phyloP scores from a whole-genome alignment of 2,113 vertebrate species.

The Ivindomyrus marchei region DNA sequence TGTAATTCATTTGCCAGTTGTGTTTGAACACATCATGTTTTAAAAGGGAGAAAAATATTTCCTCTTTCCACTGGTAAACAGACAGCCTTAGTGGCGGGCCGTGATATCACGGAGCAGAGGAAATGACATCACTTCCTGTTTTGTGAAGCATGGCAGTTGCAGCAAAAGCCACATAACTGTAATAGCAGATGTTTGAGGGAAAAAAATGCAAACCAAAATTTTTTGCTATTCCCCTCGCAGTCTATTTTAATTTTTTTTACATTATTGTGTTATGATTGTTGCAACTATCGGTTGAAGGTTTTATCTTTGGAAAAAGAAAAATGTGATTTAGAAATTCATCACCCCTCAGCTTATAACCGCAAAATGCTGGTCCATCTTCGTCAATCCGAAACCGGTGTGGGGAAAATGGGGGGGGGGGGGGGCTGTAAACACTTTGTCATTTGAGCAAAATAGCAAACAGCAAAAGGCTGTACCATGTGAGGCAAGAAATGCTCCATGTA shows the following conservation, averaged over 20 bases:
- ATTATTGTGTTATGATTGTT: neutral
- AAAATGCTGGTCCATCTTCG: neutral
- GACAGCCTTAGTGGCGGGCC: constrained; percentile 6
- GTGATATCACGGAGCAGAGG: constrained; percentile 29
- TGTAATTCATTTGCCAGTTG: neutral
- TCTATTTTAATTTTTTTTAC: neutral
- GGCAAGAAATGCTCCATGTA: neutral
- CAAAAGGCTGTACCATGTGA: neutral
- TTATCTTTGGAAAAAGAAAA: neutral
- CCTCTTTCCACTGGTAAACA: constrained; percentile 21
- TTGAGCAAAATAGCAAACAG: neutral
- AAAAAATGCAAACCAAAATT: neutral
- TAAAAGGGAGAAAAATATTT: constrained; percentile 6
- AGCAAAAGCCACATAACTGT: neutral
- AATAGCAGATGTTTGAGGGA: neutral
- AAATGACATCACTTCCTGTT: constrained; percentile 27
- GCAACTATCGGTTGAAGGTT: neutral
- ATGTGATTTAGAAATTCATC: neutral
- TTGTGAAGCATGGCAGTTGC: constrained; percentile 3
- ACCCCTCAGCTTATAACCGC: neutral
- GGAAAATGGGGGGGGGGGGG: neutral
- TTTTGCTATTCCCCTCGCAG: neutral
- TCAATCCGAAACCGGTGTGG: neutral
- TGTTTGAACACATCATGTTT: neutral
- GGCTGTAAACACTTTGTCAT: no score